phyloP scores from a whole-genome alignment of 2,797 vertebrate genomes.

The Sebastes vulpes region DNA sequence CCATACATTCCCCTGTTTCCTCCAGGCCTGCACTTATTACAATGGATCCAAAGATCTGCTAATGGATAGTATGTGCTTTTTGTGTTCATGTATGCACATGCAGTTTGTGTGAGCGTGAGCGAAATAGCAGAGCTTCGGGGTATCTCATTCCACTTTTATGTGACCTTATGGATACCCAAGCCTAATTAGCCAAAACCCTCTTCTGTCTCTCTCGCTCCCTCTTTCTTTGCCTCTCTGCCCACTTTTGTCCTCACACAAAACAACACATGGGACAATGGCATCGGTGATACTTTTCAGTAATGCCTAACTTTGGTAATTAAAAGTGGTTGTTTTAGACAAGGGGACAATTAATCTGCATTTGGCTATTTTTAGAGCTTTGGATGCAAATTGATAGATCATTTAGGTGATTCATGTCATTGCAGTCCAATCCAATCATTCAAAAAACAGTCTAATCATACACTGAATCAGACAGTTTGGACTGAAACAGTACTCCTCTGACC shows the following conservation, averaged over 20 bases:
- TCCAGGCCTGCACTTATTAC: slow-evolving; percentile 62
- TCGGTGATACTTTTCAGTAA: not conserved
- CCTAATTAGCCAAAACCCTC: slow-evolving; percentile 41
- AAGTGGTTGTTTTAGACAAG: not conserved
- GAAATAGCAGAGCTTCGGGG: slow-evolving; percentile 38
- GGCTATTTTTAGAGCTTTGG: not conserved
- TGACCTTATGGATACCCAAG: slow-evolving; percentile 60
- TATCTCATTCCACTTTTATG: slow-evolving; percentile 72
- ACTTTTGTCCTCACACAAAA: slow-evolving; percentile 10
- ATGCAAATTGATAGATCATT: not conserved
- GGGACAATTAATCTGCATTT: not conserved
- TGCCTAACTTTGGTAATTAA: slow-evolving; percentile 17
- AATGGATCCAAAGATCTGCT: slow-evolving; percentile 57
- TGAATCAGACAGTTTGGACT: not conserved
- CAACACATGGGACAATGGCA: not conserved
- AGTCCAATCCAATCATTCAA: not conserved
- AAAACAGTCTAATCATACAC: not conserved
- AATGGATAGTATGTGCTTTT: slow-evolving; percentile 48
- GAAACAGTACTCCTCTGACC: not conserved
- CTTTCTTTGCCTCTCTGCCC: slow-evolving; percentile 10
- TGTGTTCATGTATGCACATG: not conserved
- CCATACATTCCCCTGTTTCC: slow-evolving; percentile 24
- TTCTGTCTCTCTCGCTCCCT: not conserved
- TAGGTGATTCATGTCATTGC: not conserved
- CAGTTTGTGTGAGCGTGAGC: slow-evolving; percentile 25